Percentiles rank a stretch among this genome's conserved stretches.
Evolutionary conservation across 2,797 vertebrate genomes (phyloP).

Genomic region (Myiotriccus ornatus): DNA sequence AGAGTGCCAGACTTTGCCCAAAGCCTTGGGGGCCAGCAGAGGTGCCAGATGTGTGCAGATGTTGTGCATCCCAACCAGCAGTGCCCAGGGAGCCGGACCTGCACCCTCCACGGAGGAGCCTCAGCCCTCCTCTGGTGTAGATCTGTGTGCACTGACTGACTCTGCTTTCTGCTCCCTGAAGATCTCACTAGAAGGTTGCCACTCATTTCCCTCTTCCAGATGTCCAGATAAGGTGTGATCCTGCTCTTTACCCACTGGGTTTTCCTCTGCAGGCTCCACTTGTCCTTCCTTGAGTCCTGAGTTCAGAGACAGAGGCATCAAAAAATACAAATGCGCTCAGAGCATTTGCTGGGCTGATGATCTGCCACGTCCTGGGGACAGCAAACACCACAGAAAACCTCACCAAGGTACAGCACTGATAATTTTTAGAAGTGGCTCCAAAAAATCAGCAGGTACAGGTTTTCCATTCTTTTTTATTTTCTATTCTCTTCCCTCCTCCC

Average conservation of each 20-base stretch:
- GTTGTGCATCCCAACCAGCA: accelerated
- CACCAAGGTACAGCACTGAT: background rate
- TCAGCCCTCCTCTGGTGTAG: background rate
- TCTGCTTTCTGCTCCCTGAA: background rate
- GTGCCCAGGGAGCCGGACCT: background rate
- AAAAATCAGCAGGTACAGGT: background rate
- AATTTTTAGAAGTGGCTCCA: background rate
- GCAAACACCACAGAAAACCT: background rate
- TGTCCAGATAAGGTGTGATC: background rate
- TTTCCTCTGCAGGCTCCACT: background rate
- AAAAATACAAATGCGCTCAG: accelerated
- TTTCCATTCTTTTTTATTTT: background rate
- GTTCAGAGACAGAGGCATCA: background rate
- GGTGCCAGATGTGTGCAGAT: background rate
- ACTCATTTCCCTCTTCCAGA: background rate
- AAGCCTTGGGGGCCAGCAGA: background rate
- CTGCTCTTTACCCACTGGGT: background rate
- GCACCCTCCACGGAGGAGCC: background rate
- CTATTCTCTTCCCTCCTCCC: background rate
- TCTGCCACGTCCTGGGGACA: background rate
- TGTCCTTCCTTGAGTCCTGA: background rate
- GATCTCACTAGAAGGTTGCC: background rate
- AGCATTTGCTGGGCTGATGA: background rate
- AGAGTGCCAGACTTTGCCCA: background rate
- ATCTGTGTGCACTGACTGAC: too few relatives aligned